These are phyloP conservation scores for Ophraella communa DNA, from an alignment of 2,888 invertebrate species.

Conservation along the genomic window DNA sequence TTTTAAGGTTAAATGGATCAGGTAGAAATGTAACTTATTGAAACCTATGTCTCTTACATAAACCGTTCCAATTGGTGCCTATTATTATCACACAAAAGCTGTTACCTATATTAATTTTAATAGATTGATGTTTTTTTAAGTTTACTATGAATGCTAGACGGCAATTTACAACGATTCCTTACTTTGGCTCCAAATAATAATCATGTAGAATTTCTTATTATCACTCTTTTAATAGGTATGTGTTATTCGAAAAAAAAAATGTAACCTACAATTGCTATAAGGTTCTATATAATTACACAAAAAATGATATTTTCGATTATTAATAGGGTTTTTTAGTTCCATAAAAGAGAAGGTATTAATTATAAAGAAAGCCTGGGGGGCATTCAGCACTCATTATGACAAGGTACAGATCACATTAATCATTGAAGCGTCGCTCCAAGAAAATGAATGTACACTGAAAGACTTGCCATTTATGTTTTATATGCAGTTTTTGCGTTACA, in stretches of 20 bases:
- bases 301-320: conserved; percentile 29
- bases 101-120: too few species aligned
- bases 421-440: conserved; percentile 14
- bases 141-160: not conserved
- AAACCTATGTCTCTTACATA: too few species aligned
- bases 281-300: conserved; percentile 20
- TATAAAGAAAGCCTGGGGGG: conserved; percentile 13
- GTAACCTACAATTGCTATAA: conserved; percentile 18
- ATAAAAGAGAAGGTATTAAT: conserved; percentile 21
- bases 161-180: conserved; percentile 4
- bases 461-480: not conserved
- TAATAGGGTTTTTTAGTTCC: conserved; percentile 21
- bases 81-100: too few species aligned
- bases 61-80: too few species aligned
- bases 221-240: conserved; percentile 15
- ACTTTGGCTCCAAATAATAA: conserved; percentile 2
- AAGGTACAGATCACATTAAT: conserved; percentile 15
- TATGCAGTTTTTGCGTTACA: not conserved
- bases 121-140: too few species aligned
- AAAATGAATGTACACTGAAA: conserved; percentile 7
- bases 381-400: conserved; percentile 16
- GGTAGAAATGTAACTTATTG: too few species aligned
- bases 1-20: too few species aligned
- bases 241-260: conserved; percentile 22
- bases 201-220: conserved; percentile 11